Percentiles rank a stretch among this genome's conserved stretches.
Conservation (phyloP, 2,888 invertebrate species). For the Caenorhabditis virilis region DNA sequence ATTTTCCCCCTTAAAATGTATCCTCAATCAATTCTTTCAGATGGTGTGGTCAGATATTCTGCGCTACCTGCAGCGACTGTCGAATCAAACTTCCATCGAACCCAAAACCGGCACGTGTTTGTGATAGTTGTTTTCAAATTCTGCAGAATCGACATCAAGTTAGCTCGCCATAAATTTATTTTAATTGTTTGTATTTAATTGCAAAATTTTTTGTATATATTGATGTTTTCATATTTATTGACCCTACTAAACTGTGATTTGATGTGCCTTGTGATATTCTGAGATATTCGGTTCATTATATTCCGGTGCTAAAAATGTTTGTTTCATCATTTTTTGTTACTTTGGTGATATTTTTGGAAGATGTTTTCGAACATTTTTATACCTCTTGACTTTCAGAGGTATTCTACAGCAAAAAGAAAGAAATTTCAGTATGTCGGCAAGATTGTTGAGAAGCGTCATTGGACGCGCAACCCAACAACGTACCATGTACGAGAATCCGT, state of each 20-base stretch:
- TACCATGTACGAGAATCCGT: slow-evolving; percentile 66
- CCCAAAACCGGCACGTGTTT: slow-evolving; percentile 50
- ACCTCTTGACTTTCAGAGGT: no score
- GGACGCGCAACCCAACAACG: slow-evolving; percentile 35
- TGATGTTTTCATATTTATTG: slow-evolving; percentile 2
- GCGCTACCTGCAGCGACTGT: slow-evolving; percentile 43
- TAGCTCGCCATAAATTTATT: neutral
- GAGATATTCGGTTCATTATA: no score
- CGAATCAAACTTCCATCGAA: slow-evolving; percentile 53
- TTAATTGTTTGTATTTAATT: no score
- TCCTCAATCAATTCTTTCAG: slow-evolving; percentile 34
- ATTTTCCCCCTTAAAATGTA: no score
- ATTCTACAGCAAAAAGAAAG: no score
- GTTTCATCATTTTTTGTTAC: no score
- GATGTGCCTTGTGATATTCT: no score
- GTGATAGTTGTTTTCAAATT: slow-evolving; percentile 33
- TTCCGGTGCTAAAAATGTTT: no score
- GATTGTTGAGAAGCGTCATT: slow-evolving; percentile 27
- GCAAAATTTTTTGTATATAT: no score
- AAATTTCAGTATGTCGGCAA: slow-evolving; percentile 30
- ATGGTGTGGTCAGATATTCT: slow-evolving; percentile 55
- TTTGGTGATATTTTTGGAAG: no score
- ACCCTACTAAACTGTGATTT: no score
- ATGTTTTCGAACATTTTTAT: no score
- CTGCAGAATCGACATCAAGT: neutral